Percentiles rank a stretch among this genome's conserved stretches.
Conservation (phyloP, 92 coral and sea anemone species). For the Hydrozoanthus gracilis region DNA sequence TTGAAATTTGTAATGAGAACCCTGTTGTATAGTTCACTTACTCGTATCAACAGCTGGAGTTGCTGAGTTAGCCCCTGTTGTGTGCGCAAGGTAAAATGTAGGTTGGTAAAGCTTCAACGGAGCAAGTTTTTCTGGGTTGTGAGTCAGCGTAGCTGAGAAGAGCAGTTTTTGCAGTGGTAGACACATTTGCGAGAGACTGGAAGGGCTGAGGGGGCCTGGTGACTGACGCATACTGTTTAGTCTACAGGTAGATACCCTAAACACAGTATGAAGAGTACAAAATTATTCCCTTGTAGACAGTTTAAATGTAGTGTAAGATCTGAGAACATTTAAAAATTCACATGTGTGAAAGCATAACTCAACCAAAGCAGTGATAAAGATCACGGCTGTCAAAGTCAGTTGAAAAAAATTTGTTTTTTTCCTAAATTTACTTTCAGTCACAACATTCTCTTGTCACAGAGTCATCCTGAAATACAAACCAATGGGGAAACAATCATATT, state of each 20-base stretch:
- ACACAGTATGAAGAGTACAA: neutral
- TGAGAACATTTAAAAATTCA: neutral
- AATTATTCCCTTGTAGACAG: neutral
- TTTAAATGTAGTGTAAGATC: neutral
- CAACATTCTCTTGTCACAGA: too few species aligned
- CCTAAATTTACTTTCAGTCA: too few species aligned
- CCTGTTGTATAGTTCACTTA: neutral
- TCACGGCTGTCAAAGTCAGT: too few species aligned
- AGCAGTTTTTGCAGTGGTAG: conserved; percentile 92
- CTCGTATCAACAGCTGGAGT: conserved; percentile 5
- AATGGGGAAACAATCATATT: too few species aligned
- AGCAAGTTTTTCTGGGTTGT: conserved; percentile 94
- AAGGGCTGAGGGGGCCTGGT: conserved; percentile 67
- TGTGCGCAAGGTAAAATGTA: conserved; percentile 66
- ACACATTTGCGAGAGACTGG: conserved; percentile 69
- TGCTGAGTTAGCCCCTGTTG: conserved; percentile 31
- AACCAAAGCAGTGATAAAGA: too few species aligned
- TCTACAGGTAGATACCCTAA: conserved; percentile 48
- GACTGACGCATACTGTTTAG: conserved; percentile 67
- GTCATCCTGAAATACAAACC: too few species aligned
- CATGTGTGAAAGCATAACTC: too few species aligned
- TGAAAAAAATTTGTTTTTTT: too few species aligned
- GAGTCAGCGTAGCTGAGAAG: conserved; percentile 98
- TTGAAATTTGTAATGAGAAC: too few species aligned
- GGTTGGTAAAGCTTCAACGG: conserved; percentile 83